Evolutionary conservation across 2,797 vertebrate genomes (phyloP).

Genomic region (Rhinichthys osculus): DNA sequence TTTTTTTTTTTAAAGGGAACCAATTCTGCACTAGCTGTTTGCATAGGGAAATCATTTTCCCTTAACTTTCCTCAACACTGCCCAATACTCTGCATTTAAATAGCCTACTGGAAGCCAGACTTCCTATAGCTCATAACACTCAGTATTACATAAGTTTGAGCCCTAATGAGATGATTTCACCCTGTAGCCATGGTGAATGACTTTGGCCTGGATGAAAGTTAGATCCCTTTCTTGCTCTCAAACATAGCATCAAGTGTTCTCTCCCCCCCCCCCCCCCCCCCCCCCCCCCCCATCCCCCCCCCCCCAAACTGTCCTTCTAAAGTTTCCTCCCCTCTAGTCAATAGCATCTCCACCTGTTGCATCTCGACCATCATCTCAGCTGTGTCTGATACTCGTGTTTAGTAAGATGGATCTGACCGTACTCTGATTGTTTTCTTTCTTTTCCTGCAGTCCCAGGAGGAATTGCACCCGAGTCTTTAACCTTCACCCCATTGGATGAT

Average conservation of each 20-base stretch:
- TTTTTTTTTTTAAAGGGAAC: not conserved
- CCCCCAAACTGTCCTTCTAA: no score
- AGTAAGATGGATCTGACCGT: not conserved
- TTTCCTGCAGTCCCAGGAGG: constrained; percentile 80
- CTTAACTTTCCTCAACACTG: not conserved
- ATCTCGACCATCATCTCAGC: no score
- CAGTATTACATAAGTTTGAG: not conserved
- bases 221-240: constrained; percentile 14
- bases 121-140: not conserved
- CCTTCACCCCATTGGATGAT: constrained; percentile 84
- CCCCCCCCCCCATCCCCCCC: no score
- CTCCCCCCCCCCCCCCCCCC: no score
- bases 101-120: not conserved
- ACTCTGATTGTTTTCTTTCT: constrained; percentile 49
- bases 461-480: constrained; percentile 84
- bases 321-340: no score
- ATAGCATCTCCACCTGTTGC: no score
- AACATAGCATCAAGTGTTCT: not conserved
- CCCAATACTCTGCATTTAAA: not conserved
- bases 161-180: not conserved
- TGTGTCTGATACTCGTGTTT: constrained; percentile 7
- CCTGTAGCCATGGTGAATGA: not conserved
- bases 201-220: constrained; percentile 20
- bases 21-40: not conserved
- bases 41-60: not conserved